phyloP scores from a whole-genome alignment of 2,888 invertebrate species.

The Ochropleura plecta region DNA sequence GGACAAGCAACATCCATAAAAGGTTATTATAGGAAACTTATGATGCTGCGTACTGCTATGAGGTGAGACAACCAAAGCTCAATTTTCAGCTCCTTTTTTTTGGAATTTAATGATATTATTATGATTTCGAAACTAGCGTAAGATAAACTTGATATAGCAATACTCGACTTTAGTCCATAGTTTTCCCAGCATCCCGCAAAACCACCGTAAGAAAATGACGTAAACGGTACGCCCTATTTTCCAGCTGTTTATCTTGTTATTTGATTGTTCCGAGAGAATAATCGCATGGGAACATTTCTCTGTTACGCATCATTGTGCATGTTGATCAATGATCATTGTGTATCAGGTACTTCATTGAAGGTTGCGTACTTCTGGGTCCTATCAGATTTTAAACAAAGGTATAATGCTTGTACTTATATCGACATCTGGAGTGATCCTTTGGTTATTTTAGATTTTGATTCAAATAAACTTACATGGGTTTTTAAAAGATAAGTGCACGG shows the following conservation, averaged over 20 bases:
- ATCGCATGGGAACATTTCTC: constrained; percentile 57
- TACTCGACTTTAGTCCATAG: constrained; percentile 33
- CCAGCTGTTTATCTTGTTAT: constrained; percentile 64
- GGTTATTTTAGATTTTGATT: too few relatives aligned
- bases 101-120: neutral
- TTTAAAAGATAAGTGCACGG: too few relatives aligned
- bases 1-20: too few relatives aligned
- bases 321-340: constrained; percentile 26
- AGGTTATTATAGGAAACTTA: too few relatives aligned
- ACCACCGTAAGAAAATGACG: constrained; percentile 69
- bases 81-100: neutral
- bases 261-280: constrained; percentile 59
- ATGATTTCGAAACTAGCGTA: neutral
- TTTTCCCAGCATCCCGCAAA: constrained; percentile 38
- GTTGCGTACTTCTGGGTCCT: neutral
- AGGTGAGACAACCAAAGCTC: neutral
- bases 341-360: neutral
- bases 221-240: constrained; percentile 72
- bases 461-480: too few relatives aligned
- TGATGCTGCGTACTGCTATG: too few relatives aligned
- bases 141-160: neutral
- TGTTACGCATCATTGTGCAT: constrained; percentile 35
- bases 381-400: neutral
- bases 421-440: neutral
- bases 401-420: neutral